Evolutionary conservation across 1,140 invertebrate genomes (phyloP), one percentile per base, ranked within the genome.

Genomic region (Diplogasteroides magnus): DNA sequence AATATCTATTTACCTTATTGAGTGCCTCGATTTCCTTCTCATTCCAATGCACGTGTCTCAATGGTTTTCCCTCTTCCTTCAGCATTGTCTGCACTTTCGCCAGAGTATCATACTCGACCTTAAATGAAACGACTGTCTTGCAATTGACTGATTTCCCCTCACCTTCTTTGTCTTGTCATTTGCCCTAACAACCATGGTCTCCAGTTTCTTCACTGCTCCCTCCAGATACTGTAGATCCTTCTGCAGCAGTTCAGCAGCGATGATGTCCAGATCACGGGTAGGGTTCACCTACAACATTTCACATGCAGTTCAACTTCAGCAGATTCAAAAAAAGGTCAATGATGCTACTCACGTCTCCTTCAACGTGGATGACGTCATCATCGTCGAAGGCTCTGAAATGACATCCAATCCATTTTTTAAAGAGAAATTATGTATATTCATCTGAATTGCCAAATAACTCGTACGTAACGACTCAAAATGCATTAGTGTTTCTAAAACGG

Each of bases 321-420:
- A 48, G 6, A 48, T 48, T 11, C 37, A 48, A 48, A 48, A 48
- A 48, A 48, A 48, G 19, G 37, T 64, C 14, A 0, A n/a, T 19
- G 2, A 23, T 13, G 1, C 25, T 29, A 25, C 28, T 61, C 31
- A 28, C 37, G n/a, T 31, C 48, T 78, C 77, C 79, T 84, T 99
- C 96, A 0, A 98, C 90, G 81, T 99, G 97, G 31, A 92, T 95
- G 0, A 99, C 94, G 79, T 98, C 93, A 64, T 94, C 93, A 83
- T 98, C 94, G 74, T 98, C 95, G 83, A 99, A 99, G 26, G 93
- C 93, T 94, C 96, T 89, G n/a, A n/a, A n/a, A n/a, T n/a, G n/a
- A n/a, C n/a, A n/a, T n/a, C n/a, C n/a, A n/a, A n/a, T n/a, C n/a
- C n/a, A n/a, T n/a, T n/a, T n/a, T n/a, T n/a, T n/a, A n/a, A n/a